Conservation (phyloP, 2,113 vertebrate species). For the Paralichthys olivaceus region DNA sequence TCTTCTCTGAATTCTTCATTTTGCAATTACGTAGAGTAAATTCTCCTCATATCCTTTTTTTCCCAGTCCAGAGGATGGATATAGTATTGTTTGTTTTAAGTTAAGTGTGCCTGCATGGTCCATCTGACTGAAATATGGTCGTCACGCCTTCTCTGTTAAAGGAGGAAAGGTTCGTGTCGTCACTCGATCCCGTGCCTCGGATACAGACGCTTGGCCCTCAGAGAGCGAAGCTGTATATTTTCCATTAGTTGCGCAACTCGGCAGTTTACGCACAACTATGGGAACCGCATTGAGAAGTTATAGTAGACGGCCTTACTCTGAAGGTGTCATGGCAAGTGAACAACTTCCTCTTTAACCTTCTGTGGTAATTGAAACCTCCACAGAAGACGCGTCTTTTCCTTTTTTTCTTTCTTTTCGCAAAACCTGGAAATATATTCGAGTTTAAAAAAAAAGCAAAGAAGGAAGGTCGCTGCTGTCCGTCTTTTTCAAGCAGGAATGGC, state of each 20-base stretch:
- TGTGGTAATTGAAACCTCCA: neutral
- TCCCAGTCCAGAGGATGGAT: too few species aligned
- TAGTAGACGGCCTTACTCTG: constrained; percentile 7
- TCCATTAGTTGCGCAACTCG: constrained; percentile 12
- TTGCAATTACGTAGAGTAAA: neutral
- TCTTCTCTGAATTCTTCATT: neutral
- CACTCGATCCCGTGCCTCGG: constrained; percentile 42
- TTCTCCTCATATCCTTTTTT: neutral
- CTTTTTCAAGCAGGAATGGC: constrained; percentile 79
- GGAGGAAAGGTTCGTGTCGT: constrained; percentile 52
- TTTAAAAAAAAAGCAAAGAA: neutral
- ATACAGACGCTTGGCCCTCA: constrained; percentile 47
- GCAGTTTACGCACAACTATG: constrained; percentile 38
- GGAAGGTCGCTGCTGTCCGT: constrained; percentile 6
- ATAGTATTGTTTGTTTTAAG: neutral
- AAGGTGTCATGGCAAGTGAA: constrained; percentile 14
- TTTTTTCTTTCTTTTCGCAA: constrained; percentile 5
- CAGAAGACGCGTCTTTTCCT: neutral
- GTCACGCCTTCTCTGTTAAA: constrained; percentile 61
- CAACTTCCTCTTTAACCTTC: constrained; percentile 35
- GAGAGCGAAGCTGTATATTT: neutral
- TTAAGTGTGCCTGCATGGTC: neutral
- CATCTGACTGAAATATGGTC: constrained; percentile 2
- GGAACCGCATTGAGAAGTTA: constrained; percentile 5
- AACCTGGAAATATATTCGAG: constrained; percentile 31